Evolutionary conservation across 2,888 invertebrate species (phyloP), one percentile per base, ranked within the genome.

Genomic region (Amblyteles armatorius): DNA sequence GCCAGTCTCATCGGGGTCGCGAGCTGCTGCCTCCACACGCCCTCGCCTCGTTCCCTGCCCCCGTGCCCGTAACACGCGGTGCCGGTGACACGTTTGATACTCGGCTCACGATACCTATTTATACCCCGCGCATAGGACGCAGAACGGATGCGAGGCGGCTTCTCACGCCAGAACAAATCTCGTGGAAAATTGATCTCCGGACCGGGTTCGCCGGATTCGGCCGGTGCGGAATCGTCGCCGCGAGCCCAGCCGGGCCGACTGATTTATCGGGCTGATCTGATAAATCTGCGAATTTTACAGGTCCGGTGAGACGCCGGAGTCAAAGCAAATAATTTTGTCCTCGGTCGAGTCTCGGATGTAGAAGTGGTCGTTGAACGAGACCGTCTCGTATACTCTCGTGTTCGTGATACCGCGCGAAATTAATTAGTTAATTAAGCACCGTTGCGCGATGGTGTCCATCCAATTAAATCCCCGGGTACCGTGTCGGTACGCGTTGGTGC

Each of bases 351-450:
- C 55, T 60, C 50, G 11, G 40, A 26, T 29, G 67, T 55, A 69
- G n/a, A 69, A 78, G 13, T 74, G 78, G 52, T 81, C 55, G 79
- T 55, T 72, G 79, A 83, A 83, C 83, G 79, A 79, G 57, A 65
- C 82, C 57, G 77, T 79, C 82, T 73, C 79, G 85, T 87, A 87
- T 90, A 87, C 88, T 88, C 88, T 88, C 88, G 87, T 88, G 89
- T 90, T 89, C 88, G 88, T 88, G 44, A 81, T 87, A 87, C 86
- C 88, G 91, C 90, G 92, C 90, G 91, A 93, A 93, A 93, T 93
- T 93, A 93, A 93, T 93, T 93, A 92, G 92, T 92, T 93, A 92
- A 93, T 93, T 93, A 93, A 93, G 90, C 91, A 90, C 88, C 89
- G 87, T 81, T 88, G 91, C 89, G 88, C 89, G 88, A 90, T 89